phyloP scores from a whole-genome alignment of 2,888 invertebrate species.

The Drosophila hawaiiensis region DNA sequence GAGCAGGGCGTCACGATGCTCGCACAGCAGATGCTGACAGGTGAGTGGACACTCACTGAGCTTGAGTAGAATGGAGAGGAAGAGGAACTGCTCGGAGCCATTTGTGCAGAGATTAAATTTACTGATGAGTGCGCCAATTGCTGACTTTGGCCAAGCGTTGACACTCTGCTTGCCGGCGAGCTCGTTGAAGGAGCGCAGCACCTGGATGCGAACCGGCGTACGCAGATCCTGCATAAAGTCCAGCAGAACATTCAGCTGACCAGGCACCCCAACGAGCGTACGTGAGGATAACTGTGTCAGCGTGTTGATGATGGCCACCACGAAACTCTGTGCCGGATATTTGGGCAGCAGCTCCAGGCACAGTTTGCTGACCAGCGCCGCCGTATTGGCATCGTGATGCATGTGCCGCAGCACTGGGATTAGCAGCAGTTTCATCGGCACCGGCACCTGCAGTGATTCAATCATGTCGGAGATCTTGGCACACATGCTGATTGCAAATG shows the following conservation, averaged over 20 bases:
- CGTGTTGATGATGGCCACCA: conserved; percentile 93
- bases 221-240: conserved; percentile 90
- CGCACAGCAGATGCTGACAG: conserved; percentile 82
- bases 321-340: conserved; percentile 93
- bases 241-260: conserved; percentile 90
- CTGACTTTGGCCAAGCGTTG: conserved; percentile 91
- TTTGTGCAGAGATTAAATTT: conserved; percentile 83
- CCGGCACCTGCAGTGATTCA: conserved; percentile 95
- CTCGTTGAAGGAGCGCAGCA: conserved; percentile 89
- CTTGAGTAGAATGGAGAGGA: conserved; percentile 83
- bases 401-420: conserved; percentile 97
- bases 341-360: conserved; percentile 91
- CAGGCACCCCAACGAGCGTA: conserved; percentile 95
- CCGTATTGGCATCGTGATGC: conserved; percentile 91
- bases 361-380: conserved; percentile 89
- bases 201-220: conserved; percentile 89
- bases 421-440: conserved; percentile 95
- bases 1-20: conserved; percentile 81
- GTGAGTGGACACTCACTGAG: conserved; percentile 84
- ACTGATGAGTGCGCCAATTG: conserved; percentile 82
- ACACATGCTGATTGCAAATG: conserved; percentile 98
- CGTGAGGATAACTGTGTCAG: conserved; percentile 95
- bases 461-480: conserved; percentile 98
- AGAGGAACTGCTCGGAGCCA: conserved; percentile 83
- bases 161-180: conserved; percentile 90